Percentiles rank a stretch among this genome's conserved stretches.
These are phyloP conservation scores for Steinernema feltiae DNA, from an alignment of 1,140 invertebrate species.

Conservation along the genomic window DNA sequence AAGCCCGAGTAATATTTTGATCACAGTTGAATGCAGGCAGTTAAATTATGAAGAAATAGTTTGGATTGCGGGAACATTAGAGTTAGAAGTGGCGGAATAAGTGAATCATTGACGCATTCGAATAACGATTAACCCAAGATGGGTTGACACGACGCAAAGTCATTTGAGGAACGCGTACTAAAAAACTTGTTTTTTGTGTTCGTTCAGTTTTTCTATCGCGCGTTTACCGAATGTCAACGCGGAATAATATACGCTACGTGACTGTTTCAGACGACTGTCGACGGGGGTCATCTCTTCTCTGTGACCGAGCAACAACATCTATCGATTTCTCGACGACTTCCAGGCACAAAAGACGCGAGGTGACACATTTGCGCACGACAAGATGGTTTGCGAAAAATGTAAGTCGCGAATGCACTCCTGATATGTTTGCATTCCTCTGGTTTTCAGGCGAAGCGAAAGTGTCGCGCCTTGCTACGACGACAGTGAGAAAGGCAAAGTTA, in stretches of 20 bases:
- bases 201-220: too few relatives aligned
- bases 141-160: too few relatives aligned
- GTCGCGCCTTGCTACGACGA: background rate
- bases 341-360: background rate
- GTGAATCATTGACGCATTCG: too few relatives aligned
- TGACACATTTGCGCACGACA: background rate
- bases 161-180: too few relatives aligned
- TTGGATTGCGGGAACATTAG: too few relatives aligned
- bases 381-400: slow-evolving; percentile 15
- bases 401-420: background rate
- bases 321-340: background rate
- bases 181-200: too few relatives aligned
- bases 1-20: too few relatives aligned
- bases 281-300: background rate
- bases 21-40: too few relatives aligned
- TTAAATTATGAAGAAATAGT: too few relatives aligned
- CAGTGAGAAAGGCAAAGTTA: background rate
- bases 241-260: background rate
- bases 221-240: background rate
- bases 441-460: slow-evolving; percentile 6
- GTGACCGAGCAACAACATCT: background rate
- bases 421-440: background rate
- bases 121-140: too few relatives aligned
- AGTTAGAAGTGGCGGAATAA: too few relatives aligned
- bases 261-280: background rate